These are phyloP conservation scores for Podarcis raffonei DNA, from an alignment of 2,113 vertebrate species.

Conservation along the genomic window DNA sequence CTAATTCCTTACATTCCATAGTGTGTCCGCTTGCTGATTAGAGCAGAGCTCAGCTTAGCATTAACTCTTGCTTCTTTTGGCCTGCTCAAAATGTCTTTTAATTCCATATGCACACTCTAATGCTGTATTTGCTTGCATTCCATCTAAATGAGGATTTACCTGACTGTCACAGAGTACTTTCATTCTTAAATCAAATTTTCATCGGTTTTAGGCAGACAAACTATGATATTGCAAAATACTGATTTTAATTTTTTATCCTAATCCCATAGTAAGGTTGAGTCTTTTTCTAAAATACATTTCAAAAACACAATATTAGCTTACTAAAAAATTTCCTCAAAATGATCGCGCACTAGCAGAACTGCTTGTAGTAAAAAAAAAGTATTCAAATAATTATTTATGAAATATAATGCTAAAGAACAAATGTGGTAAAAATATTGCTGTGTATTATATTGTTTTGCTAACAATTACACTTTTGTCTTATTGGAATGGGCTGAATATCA, in stretches of 20 bases:
- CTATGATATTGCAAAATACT: conserved; percentile 17
- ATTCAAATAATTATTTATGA: conserved; percentile 18
- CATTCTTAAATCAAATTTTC: conserved; percentile 31
- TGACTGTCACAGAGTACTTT: conserved; percentile 4
- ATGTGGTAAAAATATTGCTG: conserved; percentile 4
- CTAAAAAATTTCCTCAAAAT: conserved; percentile 22
- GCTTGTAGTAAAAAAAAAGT: conserved; percentile 24
- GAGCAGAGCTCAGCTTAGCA: conserved; percentile 19
- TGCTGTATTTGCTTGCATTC: not conserved
- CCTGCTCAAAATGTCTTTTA: conserved; percentile 28
- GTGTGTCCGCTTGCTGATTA: conserved; percentile 29
- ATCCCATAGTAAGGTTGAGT: conserved; percentile 6
- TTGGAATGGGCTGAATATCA: conserved; percentile 46
- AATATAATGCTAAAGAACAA: conserved; percentile 18
- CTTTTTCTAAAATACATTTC: conserved; percentile 12
- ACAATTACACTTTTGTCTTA: conserved; percentile 42
- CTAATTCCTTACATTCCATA: conserved; percentile 1
- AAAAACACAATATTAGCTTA: conserved; percentile 20
- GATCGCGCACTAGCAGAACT: conserved; percentile 29
- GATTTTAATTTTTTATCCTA: conserved; percentile 13
- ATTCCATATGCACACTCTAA: conserved; percentile 9
- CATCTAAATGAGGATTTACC: not conserved
- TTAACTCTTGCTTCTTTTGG: conserved; percentile 12
- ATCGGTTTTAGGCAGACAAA: conserved; percentile 30
- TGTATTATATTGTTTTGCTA: conserved; percentile 20